A percentile compares a stretch with the other conserved stretches of the same genome.
phyloP scores from a whole-genome alignment of 1,140 invertebrate genomes.

The Papilio glaucus region DNA sequence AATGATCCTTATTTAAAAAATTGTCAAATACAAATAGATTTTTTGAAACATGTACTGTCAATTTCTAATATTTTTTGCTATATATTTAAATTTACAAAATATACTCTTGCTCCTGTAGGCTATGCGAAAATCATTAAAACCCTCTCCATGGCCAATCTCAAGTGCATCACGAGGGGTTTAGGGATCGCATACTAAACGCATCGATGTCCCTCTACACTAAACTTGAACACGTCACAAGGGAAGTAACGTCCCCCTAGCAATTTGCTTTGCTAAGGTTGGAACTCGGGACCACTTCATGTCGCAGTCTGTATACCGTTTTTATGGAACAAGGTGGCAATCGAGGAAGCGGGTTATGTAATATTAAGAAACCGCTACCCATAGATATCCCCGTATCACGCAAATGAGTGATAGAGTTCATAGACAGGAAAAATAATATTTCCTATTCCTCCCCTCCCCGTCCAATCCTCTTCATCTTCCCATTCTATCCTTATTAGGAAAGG shows the following conservation, averaged over 20 bases:
- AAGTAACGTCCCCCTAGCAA: conserved; percentile 4
- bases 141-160: background rate
- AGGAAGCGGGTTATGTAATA: too few species aligned
- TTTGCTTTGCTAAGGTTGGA: conserved; percentile 3
- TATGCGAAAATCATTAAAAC: conserved; percentile 15
- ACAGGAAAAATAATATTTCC: too few species aligned
- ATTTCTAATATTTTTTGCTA: background rate
- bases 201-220: conserved; percentile 24
- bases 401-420: too few species aligned
- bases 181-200: conserved; percentile 20
- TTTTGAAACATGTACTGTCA: background rate
- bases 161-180: background rate
- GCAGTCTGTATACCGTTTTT: background rate
- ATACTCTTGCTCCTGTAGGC: background rate
- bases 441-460: too few species aligned
- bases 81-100: background rate
- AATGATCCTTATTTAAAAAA: too few species aligned
- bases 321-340: too few species aligned
- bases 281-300: conserved; percentile 6
- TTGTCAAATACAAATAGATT: background rate
- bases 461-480: too few species aligned
- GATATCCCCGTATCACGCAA: too few species aligned
- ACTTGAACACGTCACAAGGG: conserved; percentile 19
- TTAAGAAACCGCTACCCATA: too few species aligned
- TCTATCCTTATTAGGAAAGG: too few species aligned